Evolutionary conservation across 2,797 vertebrate species (phyloP).

Genomic region (Naso thynnoides): DNA sequence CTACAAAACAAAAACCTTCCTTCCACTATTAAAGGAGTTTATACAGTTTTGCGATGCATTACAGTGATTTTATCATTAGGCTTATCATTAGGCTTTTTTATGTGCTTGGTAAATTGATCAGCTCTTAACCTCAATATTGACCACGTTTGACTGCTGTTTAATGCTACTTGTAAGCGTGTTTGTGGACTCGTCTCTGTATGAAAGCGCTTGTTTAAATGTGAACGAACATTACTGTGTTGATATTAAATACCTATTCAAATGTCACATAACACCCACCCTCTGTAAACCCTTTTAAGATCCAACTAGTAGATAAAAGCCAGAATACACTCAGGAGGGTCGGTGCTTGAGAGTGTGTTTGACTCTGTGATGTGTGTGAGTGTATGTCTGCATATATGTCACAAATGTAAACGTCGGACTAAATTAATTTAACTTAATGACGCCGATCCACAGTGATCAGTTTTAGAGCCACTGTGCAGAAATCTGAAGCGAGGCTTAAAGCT

Average conservation of each 20-base stretch:
- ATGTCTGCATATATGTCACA: conserved; percentile 42
- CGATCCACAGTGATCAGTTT: conserved; percentile 75
- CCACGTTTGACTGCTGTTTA: conserved; percentile 29
- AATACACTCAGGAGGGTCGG: conserved; percentile 3
- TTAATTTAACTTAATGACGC: conserved; percentile 69
- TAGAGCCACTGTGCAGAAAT: conserved; percentile 66
- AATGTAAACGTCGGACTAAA: conserved; percentile 68
- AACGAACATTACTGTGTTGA: conserved; percentile 24
- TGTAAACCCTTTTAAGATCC: conserved; percentile 36
- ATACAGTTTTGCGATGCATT: conserved; percentile 21
- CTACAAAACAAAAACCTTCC: conserved; percentile 39
- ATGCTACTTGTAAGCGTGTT: conserved; percentile 21
- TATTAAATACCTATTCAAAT: conserved; percentile 58
- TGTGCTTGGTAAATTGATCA: conserved; percentile 62
- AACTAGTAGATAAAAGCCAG: conserved; percentile 46
- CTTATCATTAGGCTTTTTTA: conserved; percentile 24
- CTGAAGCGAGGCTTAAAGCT: conserved; percentile 70
- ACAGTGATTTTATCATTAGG: conserved; percentile 38
- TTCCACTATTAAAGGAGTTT: conserved; percentile 34
- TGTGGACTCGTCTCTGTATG: conserved; percentile 11
- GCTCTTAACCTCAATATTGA: conserved; percentile 46
- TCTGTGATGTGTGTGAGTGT: background rate
- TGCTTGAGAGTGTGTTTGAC: conserved; percentile 22
- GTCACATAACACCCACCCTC: conserved; percentile 32
- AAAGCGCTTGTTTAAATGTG: conserved; percentile 14